Percentiles rank a stretch among this genome's conserved stretches.
Evolutionary conservation across 1,140 invertebrate species (phyloP).

Genomic region (Orius insidiosus): DNA sequence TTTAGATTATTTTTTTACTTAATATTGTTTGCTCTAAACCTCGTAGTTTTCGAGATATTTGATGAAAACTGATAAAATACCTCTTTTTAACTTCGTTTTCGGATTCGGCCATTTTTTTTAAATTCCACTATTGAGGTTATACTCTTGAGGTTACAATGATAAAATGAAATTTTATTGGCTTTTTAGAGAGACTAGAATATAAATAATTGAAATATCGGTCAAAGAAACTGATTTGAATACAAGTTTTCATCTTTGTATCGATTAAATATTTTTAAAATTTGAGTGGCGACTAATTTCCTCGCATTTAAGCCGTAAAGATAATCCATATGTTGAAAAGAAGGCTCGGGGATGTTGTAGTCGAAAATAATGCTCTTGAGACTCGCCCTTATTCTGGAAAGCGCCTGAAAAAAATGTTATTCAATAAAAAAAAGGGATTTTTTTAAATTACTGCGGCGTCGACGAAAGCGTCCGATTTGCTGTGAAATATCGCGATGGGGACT

Average conservation of each 20-base stretch:
- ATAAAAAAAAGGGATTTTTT: too few relatives aligned
- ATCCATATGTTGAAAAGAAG: not conserved
- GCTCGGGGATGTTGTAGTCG: not conserved
- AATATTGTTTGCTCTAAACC: too few relatives aligned
- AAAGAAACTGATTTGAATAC: not conserved
- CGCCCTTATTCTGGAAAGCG: not conserved
- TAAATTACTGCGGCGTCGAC: not conserved
- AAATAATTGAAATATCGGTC: not conserved
- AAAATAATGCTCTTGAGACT: not conserved
- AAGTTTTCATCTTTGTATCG: not conserved
- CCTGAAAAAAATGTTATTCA: not conserved
- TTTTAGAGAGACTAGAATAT: too few relatives aligned
- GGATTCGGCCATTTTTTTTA: too few relatives aligned
- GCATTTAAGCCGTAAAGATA: constrained; percentile 2
- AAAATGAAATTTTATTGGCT: too few relatives aligned
- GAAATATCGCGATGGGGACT: constrained; percentile 27
- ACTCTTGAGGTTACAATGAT: too few relatives aligned
- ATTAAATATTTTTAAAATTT: not conserved
- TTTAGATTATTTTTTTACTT: too few relatives aligned
- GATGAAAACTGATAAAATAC: too few relatives aligned
- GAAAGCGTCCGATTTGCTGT: constrained; percentile 5
- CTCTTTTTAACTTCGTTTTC: too few relatives aligned
- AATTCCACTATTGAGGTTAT: too few relatives aligned
- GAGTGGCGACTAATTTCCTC: not conserved
- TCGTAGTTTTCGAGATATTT: too few relatives aligned